Conservation (phyloP, 2,113 vertebrate genomes). For the Rhinogobius similis region DNA sequence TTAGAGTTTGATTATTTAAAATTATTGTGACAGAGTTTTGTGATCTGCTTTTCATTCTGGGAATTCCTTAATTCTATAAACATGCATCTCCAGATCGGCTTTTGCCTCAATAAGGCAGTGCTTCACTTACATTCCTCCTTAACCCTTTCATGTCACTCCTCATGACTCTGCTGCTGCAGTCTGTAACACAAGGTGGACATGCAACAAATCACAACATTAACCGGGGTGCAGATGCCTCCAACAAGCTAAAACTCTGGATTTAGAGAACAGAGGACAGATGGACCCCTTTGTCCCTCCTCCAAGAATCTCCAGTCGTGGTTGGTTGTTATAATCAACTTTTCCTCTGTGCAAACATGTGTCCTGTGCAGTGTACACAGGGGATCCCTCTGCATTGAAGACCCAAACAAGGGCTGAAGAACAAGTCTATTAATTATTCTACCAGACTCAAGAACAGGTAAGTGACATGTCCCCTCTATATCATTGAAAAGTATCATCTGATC, state of each 20-base stretch:
- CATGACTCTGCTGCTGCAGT: not conserved
- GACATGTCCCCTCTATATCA: no score
- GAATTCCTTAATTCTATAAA: conserved; percentile 54
- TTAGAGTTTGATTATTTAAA: not conserved
- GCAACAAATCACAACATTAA: not conserved
- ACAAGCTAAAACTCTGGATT: conserved; percentile 1
- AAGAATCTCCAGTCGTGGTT: conserved; percentile 44
- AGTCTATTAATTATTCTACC: no score
- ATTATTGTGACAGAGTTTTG: not conserved
- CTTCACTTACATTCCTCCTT: conserved; percentile 37
- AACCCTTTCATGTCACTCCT: conserved; percentile 39
- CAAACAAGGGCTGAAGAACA: not conserved
- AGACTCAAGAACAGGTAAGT: conserved; percentile 54
- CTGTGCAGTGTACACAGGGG: conserved; percentile 18
- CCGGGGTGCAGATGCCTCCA: not conserved
- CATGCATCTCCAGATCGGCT: conserved; percentile 35
- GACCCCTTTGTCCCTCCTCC: conserved; percentile 17
- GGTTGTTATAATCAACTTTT: conserved; percentile 39
- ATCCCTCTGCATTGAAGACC: conserved; percentile 5
- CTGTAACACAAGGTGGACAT: not conserved
- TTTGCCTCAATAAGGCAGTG: conserved; percentile 79
- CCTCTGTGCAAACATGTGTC: conserved; percentile 47
- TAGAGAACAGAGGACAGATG: conserved; percentile 21
- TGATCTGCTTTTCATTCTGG: conserved; percentile 9
- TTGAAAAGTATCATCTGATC: no score